Base-by-base conservation (phyloP, 2,797 vertebrate species). In the Poecilia wingei region DNA sequence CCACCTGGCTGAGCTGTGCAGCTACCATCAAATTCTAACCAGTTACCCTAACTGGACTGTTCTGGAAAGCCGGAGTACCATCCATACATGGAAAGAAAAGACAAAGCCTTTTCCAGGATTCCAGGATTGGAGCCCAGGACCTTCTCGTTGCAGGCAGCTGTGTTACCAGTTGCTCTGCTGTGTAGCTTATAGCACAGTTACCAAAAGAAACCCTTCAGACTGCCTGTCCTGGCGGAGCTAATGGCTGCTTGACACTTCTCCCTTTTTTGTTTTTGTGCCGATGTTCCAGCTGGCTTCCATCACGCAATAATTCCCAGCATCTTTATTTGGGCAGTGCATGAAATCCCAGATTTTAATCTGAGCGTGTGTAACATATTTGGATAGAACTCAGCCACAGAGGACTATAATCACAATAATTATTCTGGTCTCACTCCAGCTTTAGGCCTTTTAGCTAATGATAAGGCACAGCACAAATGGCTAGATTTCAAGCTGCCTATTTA, bases 381-480 rank as follows among this genome's bases (percentile, higher is more conserved):
- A 90, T 79, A 9, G 80, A 88, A 86, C 88, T 91, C 86, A 88
- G 86, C 77, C 64, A 31, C 53, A 75, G 74, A 87, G 80, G 79
- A 79, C 82, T 84, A 51, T 92, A 88, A 94, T 91, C 89, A 89
- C 84, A 92, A 88, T 91, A 88, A 92, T 91, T 92, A 93, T 93
- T 86, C 83, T 93, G 88, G 86, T 85, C 77, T 82, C 55, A 41
- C 75, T 92, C 86, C 90, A 91, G 87, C 91, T 91, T 76, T 55
- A 20, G 89, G 89, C 89, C 86, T 92, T 91, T 92, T 90, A 93
- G 89, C 79, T 93, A 89, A 93, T 90, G 90, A 90, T 84, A 85
- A 41, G 75, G 51, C 76, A 33, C 82, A 73, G 66, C 83, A 64
- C 74, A 76, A 22, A 89, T 84, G 81, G 88, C 83, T 74, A 12